phyloP scores from a whole-genome alignment of 1,140 invertebrate genomes.

The Campoletis sonorensis region DNA sequence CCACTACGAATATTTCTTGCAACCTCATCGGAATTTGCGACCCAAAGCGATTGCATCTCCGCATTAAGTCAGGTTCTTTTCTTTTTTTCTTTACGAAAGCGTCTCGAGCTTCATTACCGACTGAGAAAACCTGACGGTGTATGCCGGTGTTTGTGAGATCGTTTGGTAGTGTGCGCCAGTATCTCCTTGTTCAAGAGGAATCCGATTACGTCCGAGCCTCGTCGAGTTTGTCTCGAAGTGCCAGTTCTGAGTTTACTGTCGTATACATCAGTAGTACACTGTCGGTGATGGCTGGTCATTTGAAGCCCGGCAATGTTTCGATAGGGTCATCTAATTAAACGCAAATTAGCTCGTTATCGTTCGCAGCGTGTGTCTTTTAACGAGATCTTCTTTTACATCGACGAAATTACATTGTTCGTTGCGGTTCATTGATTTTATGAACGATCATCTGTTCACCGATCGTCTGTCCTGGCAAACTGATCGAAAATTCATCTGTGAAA shows the following conservation, averaged over 20 bases:
- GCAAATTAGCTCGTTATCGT: not conserved
- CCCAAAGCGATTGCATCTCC: too few relatives aligned
- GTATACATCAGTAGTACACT: not conserved
- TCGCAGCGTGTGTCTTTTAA: not conserved
- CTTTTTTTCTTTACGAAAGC: not conserved
- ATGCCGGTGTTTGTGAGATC: not conserved
- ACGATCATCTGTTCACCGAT: too few relatives aligned
- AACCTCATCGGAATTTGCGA: too few relatives aligned
- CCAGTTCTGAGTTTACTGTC: slow-evolving; percentile 1
- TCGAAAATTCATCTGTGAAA: too few relatives aligned
- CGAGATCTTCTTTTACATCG: not conserved
- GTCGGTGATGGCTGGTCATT: not conserved
- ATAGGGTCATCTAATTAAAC: not conserved
- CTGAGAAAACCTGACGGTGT: not conserved
- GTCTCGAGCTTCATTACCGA: not conserved
- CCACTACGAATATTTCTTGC: too few relatives aligned
- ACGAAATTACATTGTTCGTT: too few relatives aligned
- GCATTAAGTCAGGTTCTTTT: not conserved
- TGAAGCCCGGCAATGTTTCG: not conserved
- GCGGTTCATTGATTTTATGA: too few relatives aligned
- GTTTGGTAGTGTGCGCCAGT: not conserved
- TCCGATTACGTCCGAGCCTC: slow-evolving; percentile 3
- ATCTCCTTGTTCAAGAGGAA: not conserved
- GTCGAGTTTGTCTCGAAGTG: not conserved
- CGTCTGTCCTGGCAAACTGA: too few relatives aligned